Base-by-base conservation (phyloP, 2,113 vertebrate genomes). In the Abramis brama region DNA sequence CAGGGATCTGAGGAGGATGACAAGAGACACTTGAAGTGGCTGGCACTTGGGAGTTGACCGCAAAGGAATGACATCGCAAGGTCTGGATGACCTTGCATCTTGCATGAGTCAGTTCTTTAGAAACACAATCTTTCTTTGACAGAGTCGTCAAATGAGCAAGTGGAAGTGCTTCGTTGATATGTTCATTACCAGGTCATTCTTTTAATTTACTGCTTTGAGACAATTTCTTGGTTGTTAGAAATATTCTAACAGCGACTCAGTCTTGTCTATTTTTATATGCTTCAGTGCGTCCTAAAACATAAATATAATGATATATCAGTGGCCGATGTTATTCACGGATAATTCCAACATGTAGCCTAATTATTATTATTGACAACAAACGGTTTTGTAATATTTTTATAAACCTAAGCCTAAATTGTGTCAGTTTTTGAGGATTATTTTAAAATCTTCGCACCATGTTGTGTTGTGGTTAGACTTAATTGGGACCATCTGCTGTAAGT, bases 1-100 rank as follows among this genome's bases (percentile, higher is more conserved):
- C 43, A 25, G 86, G 33, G 76, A 70, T 71, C 57, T 60, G 80
- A 87, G 64, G 13, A 52, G 60, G 59, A 78, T 33, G 50, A 57
- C 50, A 50, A 52, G 75, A 78, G 52, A 55, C 33, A 6, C 76
- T 59, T 33, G 52, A 78, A 43, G 21, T 43, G 70, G 36, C 36
- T 73, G 70, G 21, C 76, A 59, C 76, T 23, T 59, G 52, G 27
- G 17, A 59, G 76, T 78, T 21, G 33, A 13, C 76, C n/a, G 52
- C 19, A 78, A 30, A n/a, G 11, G 52, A 59, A 59, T 43, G 55
- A 45, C 55, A 43, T n/a, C 4, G 36, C 55, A 79, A 60, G 33
- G 52, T 79, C 76, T 39, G 52, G 33, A 39, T 43, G 57, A 21
- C 57, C 79, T 50, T 64, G 15, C 60, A 21, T 13, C 79, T 50